These are phyloP conservation scores for Cheilosia urbana DNA, from an alignment of 2,888 invertebrate genomes.

Conservation along the genomic window DNA sequence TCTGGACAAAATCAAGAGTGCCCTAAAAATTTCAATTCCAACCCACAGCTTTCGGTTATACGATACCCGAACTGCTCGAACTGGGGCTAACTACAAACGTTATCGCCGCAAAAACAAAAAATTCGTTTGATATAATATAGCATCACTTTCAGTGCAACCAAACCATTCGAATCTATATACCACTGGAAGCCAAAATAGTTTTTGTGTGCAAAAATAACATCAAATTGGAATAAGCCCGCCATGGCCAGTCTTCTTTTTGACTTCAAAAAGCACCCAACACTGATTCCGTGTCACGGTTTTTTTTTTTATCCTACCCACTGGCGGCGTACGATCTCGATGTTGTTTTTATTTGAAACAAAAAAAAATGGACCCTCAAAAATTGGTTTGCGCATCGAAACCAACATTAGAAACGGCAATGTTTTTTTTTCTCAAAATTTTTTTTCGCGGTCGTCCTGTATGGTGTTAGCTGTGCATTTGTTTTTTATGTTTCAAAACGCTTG, in stretches of 20 bases:
- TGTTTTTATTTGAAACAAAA: slow-evolving; percentile 24
- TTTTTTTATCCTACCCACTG: not conserved
- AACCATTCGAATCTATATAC: slow-evolving; percentile 11
- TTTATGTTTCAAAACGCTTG: not conserved
- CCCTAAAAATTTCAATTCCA: not conserved
- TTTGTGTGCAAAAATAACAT: slow-evolving; percentile 29
- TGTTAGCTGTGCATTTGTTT: slow-evolving; percentile 5
- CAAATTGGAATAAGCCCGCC: slow-evolving; percentile 31
- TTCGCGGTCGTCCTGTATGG: slow-evolving; percentile 15
- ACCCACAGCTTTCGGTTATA: slow-evolving; percentile 2
- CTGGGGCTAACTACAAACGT: slow-evolving; percentile 25
- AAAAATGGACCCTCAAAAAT: slow-evolving; percentile 11
- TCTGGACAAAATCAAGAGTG: not conserved
- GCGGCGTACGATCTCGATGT: slow-evolving; percentile 26
- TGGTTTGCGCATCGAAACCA: slow-evolving; percentile 16
- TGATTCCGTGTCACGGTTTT: slow-evolving; percentile 14
- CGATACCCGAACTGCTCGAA: not conserved
- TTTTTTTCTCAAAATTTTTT: not conserved
- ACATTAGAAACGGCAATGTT: slow-evolving; percentile 40
- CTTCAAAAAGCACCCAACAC: slow-evolving; percentile 42
- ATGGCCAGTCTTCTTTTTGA: slow-evolving; percentile 34
- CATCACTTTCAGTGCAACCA: slow-evolving; percentile 34
- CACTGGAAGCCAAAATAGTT: slow-evolving; percentile 6
- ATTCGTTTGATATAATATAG: slow-evolving; percentile 48
- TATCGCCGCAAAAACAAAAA: slow-evolving; percentile 54